A percentile compares a stretch with the other conserved stretches of the same genome.
Evolutionary conservation across 1,140 invertebrate genomes (phyloP).

Genomic region (Pogonognathellus flavescens): DNA sequence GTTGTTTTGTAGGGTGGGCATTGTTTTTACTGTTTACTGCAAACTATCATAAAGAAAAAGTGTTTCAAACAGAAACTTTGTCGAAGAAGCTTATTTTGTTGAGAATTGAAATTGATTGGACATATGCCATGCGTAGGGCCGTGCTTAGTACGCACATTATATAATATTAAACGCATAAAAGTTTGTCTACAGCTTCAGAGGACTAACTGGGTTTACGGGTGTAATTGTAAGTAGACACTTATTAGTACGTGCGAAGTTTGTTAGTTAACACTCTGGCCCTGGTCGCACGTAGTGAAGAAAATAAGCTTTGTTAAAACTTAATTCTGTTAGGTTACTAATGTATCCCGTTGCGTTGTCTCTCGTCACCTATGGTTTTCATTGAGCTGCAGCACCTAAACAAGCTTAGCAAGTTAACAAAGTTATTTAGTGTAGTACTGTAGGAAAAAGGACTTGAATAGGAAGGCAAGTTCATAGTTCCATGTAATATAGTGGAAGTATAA

Average conservation of each 20-base stretch:
- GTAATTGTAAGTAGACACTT: not conserved
- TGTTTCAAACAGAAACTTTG: too few species aligned
- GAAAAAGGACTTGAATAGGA: not conserved
- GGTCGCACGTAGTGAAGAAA: not conserved
- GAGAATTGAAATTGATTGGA: too few species aligned
- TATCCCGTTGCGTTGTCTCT: not conserved
- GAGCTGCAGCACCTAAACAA: not conserved
- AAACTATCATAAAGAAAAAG: too few species aligned
- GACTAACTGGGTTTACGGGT: too few species aligned
- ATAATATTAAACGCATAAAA: too few species aligned
- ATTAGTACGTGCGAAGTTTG: not conserved
- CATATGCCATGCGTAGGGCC: too few species aligned
- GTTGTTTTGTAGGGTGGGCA: too few species aligned
- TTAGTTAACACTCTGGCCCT: not conserved
- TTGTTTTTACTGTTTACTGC: too few species aligned
- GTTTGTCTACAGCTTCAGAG: too few species aligned
- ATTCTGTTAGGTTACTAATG: not conserved
- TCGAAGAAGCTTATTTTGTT: too few species aligned
- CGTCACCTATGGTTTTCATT: slow-evolving; percentile 3
- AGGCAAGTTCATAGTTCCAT: not conserved
- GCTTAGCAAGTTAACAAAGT: not conserved
- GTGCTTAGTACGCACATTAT: too few species aligned
- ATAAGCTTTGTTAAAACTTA: not conserved
- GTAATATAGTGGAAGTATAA: too few species aligned
- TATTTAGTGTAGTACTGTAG: not conserved